phyloP scores from a whole-genome alignment of 2,888 invertebrate genomes.

The Pycnomerus fuliginosus region DNA sequence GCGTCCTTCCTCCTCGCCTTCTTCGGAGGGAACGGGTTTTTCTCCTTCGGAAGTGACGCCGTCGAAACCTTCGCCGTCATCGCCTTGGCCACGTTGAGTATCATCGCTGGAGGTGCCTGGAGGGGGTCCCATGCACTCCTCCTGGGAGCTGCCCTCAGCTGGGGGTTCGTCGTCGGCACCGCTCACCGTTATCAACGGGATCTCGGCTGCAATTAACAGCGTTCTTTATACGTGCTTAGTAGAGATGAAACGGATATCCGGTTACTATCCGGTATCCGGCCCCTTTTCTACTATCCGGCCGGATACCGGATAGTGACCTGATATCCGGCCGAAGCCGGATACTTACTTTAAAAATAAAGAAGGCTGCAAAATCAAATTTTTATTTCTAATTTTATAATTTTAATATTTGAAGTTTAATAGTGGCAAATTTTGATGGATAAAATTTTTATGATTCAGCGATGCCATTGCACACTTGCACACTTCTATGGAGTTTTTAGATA shows the following conservation, averaged over 20 bases:
- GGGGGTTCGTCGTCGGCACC: conserved; percentile 51
- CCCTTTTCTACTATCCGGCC: no score
- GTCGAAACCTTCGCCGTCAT: conserved; percentile 50
- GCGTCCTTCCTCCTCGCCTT: conserved; percentile 68
- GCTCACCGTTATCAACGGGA: conserved; percentile 47
- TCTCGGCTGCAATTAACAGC: conserved; percentile 40
- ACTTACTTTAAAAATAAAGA: conserved; percentile 1
- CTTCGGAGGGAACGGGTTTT: conserved; percentile 56
- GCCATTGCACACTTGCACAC: neutral
- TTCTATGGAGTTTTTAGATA: neutral
- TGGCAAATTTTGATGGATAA: no score
- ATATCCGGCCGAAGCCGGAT: no score
- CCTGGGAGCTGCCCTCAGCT: conserved; percentile 49
- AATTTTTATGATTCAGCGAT: no score
- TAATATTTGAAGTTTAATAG: no score
- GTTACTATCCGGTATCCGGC: no score
- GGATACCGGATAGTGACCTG: no score
- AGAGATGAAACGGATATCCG: no score
- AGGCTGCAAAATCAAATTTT: no score
- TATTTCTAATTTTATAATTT: no score
- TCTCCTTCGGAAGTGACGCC: conserved; percentile 65
- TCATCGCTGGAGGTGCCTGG: conserved; percentile 48
- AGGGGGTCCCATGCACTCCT: conserved; percentile 48
- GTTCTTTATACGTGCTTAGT: neutral
- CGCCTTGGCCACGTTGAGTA: conserved; percentile 38